Evolutionary conservation across 2,888 invertebrate genomes (phyloP), one percentile per base, ranked within the genome.

Genomic region (Unio pictorum): DNA sequence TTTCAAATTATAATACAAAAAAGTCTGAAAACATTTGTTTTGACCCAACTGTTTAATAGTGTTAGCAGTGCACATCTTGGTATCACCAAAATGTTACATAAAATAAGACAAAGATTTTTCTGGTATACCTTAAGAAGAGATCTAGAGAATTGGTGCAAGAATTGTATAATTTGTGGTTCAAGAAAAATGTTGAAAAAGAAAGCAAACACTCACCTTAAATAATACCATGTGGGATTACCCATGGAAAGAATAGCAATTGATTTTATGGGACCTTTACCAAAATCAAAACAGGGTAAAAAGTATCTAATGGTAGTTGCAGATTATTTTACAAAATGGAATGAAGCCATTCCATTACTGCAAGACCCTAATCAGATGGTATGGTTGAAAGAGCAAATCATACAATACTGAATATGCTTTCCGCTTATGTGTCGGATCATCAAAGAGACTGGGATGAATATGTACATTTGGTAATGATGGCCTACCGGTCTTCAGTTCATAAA

Each of bases 261-360:
- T 56, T 73, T 71, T 23, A 34, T 73, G 17, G 73, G 75, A 17
- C 65, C 66, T 20, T 56, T 75, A 45, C 78, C 75, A 45, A 23
- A 57, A 20, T 74, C 72, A 20, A 60, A 63, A 45, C 57, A 57
- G 17, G 73, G 74, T 15, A 68, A 75, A 55, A 63, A 60, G 34
- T 72, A 79, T 57, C 67, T 78, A 26, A 55, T 67, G 55, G 72
- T 77, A 11, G 56, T 79, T 20, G 59, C 55, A 23, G 74, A 74
- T 58, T 78, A 78, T 62, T 78, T 75, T 67, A 69, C 74, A 26
- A 74, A 76, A 69, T 74, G 69, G 69, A 73, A 72, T 15, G 72
- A 79, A 61, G 60, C 70, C 28, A 67, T 67, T 56, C 61, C 75
- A 15, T 68, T 79, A 58, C 26, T 17, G 77, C 73, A 55, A 70